Evolutionary conservation across 2,113 vertebrate species (phyloP), one percentile per base, ranked within the genome.

Genomic region (Numenius arquata): DNA sequence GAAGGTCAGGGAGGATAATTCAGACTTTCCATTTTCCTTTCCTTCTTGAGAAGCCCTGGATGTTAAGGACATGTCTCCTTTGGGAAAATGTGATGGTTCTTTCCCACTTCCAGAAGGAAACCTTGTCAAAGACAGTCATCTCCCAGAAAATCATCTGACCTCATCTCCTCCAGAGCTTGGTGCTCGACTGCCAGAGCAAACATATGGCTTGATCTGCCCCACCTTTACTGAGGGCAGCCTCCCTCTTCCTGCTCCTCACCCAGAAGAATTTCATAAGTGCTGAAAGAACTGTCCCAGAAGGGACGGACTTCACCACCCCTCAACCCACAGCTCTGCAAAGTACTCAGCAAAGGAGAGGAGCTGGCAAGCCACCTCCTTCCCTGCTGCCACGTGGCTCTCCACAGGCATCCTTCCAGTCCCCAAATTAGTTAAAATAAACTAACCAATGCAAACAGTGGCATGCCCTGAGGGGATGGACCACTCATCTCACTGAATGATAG

Each of bases 121-220:
- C 15, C 7, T 48, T 34, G 13, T 16, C 32, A 30, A 38, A 88
- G 66, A 13, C 21, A 5, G 11, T n/a, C 48, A n/a, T 3, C 26
- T 62, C 45, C 66, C 52, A 63, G 66, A 48, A 90, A 59, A 82
- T 10, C 30, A 16, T 32, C 71, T 36, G 58, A 58, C 18, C 23
- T 85, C 17, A 10, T 41, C 43, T 43, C 11, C 14, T 82, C 12
- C 66, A 38, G 27, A 38, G 26, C n/a, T 53, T 59, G 36, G 38
- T 25, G 13, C 40, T 52, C 1, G 0, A 38, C 38, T 55, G 36
- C 21, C 21, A 25, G 19, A 52, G 17, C 0, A 0, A 76, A 61
- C 20, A 13, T 1, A 0, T 5, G 47, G 32, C 19, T 82, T 0
- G 0, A 72, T 9, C 32, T 77, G 65, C 55, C 43, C 20, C 55